phyloP scores from a whole-genome alignment of 2,113 vertebrate species.

The Perca flavescens region DNA sequence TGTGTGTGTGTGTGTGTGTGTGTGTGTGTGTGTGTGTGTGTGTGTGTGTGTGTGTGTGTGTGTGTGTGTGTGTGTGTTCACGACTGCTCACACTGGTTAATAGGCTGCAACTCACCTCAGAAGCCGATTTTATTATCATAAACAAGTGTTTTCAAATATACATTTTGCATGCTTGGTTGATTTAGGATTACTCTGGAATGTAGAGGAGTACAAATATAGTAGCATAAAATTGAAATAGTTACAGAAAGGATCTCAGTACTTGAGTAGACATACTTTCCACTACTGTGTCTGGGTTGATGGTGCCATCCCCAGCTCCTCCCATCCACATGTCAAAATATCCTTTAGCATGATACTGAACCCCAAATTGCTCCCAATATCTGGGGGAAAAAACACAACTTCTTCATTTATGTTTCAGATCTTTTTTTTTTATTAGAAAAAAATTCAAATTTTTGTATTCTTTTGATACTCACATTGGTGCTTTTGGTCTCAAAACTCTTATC shows the following conservation, averaged over 20 bases:
- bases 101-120: conserved; percentile 3
- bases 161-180: background rate
- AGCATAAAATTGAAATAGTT: background rate
- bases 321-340: too few species aligned
- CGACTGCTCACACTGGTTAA: conserved; percentile 9
- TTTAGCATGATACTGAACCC: background rate
- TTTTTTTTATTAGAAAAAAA: background rate
- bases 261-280: background rate
- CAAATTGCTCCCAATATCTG: background rate
- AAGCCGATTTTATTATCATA: conserved; percentile 5
- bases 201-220: background rate
- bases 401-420: background rate
- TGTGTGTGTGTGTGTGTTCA: background rate
- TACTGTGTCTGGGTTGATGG: too few species aligned
- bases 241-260: background rate
- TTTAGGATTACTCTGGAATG: conserved; percentile 10
- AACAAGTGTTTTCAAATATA: conserved; percentile 18
- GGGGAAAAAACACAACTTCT: background rate
- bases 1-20: conserved; percentile 3
- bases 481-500: background rate
- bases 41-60: conserved; percentile 25
- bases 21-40: conserved; percentile 16
- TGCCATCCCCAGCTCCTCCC: too few species aligned
- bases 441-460: too few species aligned
- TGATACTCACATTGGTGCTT: background rate